A percentile compares a stretch with the other conserved stretches of the same genome.
These are phyloP conservation scores for Papilio dardanus DNA, from an alignment of 1,140 invertebrate genomes.

Conservation along the genomic window DNA sequence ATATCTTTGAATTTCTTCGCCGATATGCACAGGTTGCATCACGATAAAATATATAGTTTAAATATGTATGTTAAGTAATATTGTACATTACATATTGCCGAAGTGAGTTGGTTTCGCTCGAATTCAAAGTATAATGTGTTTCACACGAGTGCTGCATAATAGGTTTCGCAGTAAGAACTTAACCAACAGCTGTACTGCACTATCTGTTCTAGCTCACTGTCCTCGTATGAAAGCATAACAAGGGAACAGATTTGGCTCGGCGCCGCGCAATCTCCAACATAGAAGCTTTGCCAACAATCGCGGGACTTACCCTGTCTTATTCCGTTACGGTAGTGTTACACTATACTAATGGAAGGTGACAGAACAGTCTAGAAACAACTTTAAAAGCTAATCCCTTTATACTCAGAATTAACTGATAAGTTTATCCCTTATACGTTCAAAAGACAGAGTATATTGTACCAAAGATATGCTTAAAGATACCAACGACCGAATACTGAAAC, in stretches of 20 bases:
- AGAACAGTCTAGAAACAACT: conserved; percentile 5
- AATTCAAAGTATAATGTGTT: too few relatives aligned
- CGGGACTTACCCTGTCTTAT: conserved; percentile 32
- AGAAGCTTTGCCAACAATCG: conserved; percentile 36
- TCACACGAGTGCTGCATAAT: background rate
- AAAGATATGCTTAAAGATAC: background rate
- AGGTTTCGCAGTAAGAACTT: too few relatives aligned
- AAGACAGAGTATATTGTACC: background rate
- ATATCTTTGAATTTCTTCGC: too few relatives aligned
- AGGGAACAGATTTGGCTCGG: conserved; percentile 28
- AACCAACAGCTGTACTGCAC: background rate
- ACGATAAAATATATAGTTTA: too few relatives aligned
- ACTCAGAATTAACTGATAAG: conserved; percentile 1
- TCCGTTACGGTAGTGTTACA: background rate
- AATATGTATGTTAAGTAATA: too few relatives aligned
- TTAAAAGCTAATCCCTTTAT: conserved; percentile 17
- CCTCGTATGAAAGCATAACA: conserved; percentile 6
- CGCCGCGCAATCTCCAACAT: conserved; percentile 23
- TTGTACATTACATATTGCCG: too few relatives aligned
- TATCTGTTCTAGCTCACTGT: background rate
- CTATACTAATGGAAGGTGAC: conserved; percentile 35
- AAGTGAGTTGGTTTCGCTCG: too few relatives aligned
- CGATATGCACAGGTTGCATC: too few relatives aligned
- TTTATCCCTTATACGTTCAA: background rate
- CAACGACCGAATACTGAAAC: too few relatives aligned